phyloP scores from a whole-genome alignment of 2,888 invertebrate genomes.

The Agrochola lota region DNA sequence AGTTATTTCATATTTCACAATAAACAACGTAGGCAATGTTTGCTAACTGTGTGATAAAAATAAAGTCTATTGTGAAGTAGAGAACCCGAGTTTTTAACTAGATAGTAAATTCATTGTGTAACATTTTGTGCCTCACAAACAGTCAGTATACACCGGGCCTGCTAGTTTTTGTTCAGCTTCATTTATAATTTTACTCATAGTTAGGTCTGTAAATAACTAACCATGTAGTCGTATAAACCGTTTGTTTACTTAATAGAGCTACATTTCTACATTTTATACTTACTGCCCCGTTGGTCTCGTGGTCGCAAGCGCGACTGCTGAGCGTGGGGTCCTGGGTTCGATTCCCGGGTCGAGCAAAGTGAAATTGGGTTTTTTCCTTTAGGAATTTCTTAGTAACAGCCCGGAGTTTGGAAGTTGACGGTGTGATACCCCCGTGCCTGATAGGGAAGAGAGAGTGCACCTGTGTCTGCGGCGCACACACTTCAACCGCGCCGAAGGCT shows the following conservation, averaged over 20 bases:
- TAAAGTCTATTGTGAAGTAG: constrained; percentile 48
- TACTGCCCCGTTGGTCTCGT: too few species aligned
- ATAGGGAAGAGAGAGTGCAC: too few species aligned
- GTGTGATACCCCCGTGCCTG: too few species aligned
- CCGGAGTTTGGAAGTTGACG: too few species aligned
- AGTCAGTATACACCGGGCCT: constrained; percentile 23
- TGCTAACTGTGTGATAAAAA: constrained; percentile 50
- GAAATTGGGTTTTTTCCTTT: too few species aligned
- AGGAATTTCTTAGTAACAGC: too few species aligned
- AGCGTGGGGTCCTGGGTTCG: too few species aligned
- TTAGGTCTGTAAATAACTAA: background rate
- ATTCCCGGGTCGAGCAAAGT: too few species aligned
- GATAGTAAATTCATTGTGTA: constrained; percentile 58
- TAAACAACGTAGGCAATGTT: constrained; percentile 39
- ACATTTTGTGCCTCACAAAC: constrained; percentile 37
- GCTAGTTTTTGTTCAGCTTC: constrained; percentile 24
- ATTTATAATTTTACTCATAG: constrained; percentile 36
- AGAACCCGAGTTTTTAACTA: constrained; percentile 46
- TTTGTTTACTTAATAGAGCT: constrained; percentile 11
- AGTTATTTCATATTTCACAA: constrained; percentile 32
- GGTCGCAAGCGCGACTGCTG: too few species aligned
- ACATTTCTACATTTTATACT: background rate
- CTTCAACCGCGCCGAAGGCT: too few species aligned
- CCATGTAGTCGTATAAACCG: constrained; percentile 14
- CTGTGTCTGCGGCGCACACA: too few species aligned